These are phyloP conservation scores for Pungitius pungitius DNA, from an alignment of 2,113 vertebrate genomes.

Conservation along the genomic window DNA sequence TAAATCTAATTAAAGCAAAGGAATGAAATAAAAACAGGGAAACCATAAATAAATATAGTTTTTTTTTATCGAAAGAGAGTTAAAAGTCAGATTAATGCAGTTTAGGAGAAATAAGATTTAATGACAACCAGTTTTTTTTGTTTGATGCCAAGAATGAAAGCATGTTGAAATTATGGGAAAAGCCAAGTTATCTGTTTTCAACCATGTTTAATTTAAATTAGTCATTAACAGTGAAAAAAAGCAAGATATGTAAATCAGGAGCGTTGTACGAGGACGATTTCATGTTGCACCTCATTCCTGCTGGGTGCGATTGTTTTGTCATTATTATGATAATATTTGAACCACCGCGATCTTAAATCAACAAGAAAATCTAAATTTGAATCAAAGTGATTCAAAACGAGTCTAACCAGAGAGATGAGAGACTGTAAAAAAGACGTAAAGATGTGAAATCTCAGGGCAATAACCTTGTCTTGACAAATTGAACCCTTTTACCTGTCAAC, in stretches of 20 bases:
- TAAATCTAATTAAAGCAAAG: slow-evolving; percentile 1
- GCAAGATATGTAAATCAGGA: not conserved
- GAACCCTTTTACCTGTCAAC: slow-evolving; percentile 72
- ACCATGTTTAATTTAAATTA: not conserved
- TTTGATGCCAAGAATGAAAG: not conserved
- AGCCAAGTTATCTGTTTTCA: not conserved
- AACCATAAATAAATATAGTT: not conserved
- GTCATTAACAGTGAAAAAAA: not conserved
- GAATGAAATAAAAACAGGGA: slow-evolving; percentile 5
- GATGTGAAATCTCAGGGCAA: slow-evolving; percentile 16
- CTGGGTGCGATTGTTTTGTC: slow-evolving; percentile 6
- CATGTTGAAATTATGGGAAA: no score
- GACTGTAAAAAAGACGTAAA: slow-evolving; percentile 21
- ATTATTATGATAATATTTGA: not conserved
- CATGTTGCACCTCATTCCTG: slow-evolving; percentile 8
- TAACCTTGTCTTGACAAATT: slow-evolving; percentile 74
- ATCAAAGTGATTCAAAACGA: not conserved
- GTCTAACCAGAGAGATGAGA: slow-evolving; percentile 4
- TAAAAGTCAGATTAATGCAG: not conserved
- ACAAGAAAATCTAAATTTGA: slow-evolving; percentile 8
- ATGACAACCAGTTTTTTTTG: not conserved
- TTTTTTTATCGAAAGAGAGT: not conserved
- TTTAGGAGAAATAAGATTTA: not conserved
- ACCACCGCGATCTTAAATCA: not conserved
- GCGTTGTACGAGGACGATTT: not conserved